Evolutionary conservation across 2,888 invertebrate genomes (phyloP).

Genomic region (Onchidella celtica): DNA sequence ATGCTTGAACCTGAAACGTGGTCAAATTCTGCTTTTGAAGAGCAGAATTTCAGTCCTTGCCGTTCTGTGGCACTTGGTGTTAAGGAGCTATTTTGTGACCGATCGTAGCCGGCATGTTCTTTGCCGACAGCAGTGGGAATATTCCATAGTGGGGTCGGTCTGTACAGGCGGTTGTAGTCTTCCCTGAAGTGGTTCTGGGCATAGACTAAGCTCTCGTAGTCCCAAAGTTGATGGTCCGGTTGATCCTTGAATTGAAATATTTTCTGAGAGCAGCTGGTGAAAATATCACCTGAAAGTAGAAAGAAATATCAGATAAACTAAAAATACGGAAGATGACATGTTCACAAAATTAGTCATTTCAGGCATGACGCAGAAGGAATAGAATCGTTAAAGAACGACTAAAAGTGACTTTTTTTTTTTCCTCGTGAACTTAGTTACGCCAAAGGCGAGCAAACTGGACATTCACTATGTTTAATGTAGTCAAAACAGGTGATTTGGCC

Average conservation of each 20-base stretch:
- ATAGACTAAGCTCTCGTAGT: constrained; percentile 30
- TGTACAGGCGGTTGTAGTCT: background rate
- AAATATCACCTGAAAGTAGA: background rate
- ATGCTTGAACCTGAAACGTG: too few species aligned
- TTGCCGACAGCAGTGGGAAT: background rate
- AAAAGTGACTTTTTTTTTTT: too few species aligned
- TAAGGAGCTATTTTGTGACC: background rate
- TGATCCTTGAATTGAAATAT: too few species aligned
- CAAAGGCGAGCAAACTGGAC: too few species aligned
- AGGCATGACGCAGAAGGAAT: too few species aligned
- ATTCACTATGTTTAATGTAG: too few species aligned
- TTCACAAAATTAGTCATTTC: too few species aligned
- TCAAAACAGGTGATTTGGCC: too few species aligned
- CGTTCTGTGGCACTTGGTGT: background rate
- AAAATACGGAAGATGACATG: background rate
- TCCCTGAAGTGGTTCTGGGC: constrained; percentile 16
- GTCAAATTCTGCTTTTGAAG: background rate
- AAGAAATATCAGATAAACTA: background rate
- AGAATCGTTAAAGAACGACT: too few species aligned
- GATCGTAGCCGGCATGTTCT: background rate
- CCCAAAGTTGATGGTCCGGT: constrained; percentile 4
- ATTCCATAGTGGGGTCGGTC: background rate
- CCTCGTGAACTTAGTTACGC: too few species aligned
- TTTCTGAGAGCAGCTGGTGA: too few species aligned
- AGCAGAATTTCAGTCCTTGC: background rate